phyloP scores from a whole-genome alignment of 2,888 invertebrate genomes.

The Zygaena filipendulae region DNA sequence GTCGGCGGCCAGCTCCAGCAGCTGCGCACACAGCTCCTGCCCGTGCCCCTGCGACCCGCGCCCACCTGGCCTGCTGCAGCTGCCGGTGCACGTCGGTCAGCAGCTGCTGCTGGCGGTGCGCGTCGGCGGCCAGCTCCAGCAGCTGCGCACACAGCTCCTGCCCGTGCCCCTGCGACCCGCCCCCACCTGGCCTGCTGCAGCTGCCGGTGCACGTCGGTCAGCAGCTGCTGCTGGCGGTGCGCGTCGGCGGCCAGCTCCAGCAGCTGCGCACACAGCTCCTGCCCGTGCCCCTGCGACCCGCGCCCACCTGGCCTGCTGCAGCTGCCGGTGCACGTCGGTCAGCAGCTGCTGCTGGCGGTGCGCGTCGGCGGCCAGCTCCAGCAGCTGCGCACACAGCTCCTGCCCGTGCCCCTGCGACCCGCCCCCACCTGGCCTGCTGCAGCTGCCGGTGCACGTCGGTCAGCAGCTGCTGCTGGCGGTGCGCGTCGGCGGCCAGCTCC shows the following conservation, averaged over 20 bases:
- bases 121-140: conserved; percentile 56
- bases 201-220: conserved; percentile 19
- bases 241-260: conserved; percentile 76
- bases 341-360: conserved; percentile 38
- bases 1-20: conserved; percentile 79
- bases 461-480: conserved; percentile 36
- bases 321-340: conserved; percentile 17
- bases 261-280: conserved; percentile 81
- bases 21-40: conserved; percentile 79
- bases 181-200: conserved; percentile 87
- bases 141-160: conserved; percentile 76
- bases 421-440: conserved; percentile 87
- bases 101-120: conserved; percentile 37
- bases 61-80: conserved; percentile 24
- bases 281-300: conserved; percentile 84
- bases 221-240: conserved; percentile 36
- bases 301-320: conserved; percentile 23
- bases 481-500: conserved; percentile 69
- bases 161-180: conserved; percentile 81
- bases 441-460: conserved; percentile 40
- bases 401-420: conserved; percentile 79
- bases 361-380: conserved; percentile 54
- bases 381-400: conserved; percentile 75
- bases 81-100: conserved; percentile 20
- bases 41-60: conserved; percentile 83